Conservation (phyloP, 1,140 invertebrate species). For the Rhynchophorus ferrugineus region DNA sequence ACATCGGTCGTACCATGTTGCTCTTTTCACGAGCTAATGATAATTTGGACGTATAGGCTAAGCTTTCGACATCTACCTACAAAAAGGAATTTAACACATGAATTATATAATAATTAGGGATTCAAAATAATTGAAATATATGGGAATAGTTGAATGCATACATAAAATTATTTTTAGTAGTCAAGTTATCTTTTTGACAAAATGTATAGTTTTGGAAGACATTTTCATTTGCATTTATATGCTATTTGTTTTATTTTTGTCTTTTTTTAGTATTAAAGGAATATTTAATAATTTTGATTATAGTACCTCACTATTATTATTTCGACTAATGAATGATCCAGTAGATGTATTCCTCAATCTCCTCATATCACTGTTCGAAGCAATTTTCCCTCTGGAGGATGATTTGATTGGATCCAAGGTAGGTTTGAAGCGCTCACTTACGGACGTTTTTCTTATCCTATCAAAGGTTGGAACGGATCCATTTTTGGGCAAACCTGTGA, state of each 20-base stretch:
- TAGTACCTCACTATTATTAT: slow-evolving; percentile 52
- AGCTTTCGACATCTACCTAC: slow-evolving; percentile 36
- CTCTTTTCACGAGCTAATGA: slow-evolving; percentile 51
- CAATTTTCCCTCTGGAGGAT: slow-evolving; percentile 55
- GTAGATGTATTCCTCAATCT: slow-evolving; percentile 48
- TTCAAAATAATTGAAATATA: too few species aligned
- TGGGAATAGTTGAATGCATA: too few species aligned
- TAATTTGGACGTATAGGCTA: slow-evolving; percentile 42
- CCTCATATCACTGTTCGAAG: slow-evolving; percentile 43
- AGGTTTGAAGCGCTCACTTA: slow-evolving; percentile 68
- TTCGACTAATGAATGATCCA: slow-evolving; percentile 52
- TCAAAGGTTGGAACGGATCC: slow-evolving; percentile 83
- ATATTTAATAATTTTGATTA: too few species aligned
- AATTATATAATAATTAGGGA: too few species aligned
- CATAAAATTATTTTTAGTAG: too few species aligned
- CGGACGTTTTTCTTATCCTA: slow-evolving; percentile 69
- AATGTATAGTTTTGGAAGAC: too few species aligned
- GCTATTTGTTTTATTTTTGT: too few species aligned
- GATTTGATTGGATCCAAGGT: slow-evolving; percentile 69
- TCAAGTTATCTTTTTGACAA: too few species aligned
- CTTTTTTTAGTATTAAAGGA: too few species aligned
- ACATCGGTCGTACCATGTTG: slow-evolving; percentile 81
- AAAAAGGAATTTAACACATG: slow-evolving; percentile 18
- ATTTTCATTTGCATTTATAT: too few species aligned
- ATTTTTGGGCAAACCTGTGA: slow-evolving; percentile 65